Conservation (phyloP, 2,113 vertebrate genomes). For the Cisticola juncidis region DNA sequence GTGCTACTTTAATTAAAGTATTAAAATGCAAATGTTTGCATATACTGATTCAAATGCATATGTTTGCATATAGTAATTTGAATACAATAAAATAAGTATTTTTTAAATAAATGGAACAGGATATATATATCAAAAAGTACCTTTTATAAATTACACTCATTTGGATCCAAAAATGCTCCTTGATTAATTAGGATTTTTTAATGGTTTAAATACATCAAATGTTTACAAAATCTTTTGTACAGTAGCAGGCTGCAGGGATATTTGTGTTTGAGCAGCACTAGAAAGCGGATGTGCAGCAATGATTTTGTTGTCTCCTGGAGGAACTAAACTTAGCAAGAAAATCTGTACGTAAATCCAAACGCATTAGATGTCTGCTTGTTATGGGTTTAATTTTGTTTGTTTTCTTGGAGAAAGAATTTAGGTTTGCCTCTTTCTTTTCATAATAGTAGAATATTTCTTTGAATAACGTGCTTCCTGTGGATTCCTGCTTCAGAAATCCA, state of each 20-base stretch:
- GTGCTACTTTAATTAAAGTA: background rate
- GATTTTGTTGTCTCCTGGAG: slow-evolving; percentile 34
- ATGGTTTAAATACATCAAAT: background rate
- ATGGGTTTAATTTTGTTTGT: background rate
- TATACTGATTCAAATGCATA: background rate
- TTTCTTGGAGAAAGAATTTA: background rate
- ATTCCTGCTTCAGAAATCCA: background rate
- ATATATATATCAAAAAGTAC: background rate
- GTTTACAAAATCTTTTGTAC: slow-evolving; percentile 21
- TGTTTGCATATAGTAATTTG: background rate
- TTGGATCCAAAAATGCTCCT: background rate
- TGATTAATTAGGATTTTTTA: slow-evolving; percentile 11
- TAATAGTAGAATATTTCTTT: background rate
- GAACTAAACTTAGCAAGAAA: slow-evolving; percentile 20
- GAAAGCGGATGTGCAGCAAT: slow-evolving; percentile 21
- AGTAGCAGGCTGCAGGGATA: background rate
- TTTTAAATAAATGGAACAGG: background rate
- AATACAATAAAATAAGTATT: background rate
- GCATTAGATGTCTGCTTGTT: background rate
- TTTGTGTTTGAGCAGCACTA: background rate
- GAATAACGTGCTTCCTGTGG: background rate
- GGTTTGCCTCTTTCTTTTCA: background rate
- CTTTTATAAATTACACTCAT: background rate
- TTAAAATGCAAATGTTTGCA: background rate
- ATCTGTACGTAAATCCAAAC: slow-evolving; percentile 12